Evolutionary conservation across 2,113 vertebrate species (phyloP).

Genomic region (Heterocephalus glaber): DNA sequence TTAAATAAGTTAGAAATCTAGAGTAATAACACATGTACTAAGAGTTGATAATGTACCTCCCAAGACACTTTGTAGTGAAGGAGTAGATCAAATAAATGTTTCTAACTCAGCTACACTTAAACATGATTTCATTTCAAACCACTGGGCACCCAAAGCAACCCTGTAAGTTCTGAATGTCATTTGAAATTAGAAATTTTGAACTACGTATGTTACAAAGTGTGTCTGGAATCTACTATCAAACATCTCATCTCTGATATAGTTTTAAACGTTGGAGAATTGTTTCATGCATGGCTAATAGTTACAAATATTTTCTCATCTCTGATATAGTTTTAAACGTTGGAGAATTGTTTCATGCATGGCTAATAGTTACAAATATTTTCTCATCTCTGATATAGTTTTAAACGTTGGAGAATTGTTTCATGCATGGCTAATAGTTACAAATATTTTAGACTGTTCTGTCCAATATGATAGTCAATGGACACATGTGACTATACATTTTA

Average conservation of each 20-base stretch:
- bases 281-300: background rate
- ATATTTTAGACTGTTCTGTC: background rate
- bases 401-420: background rate
- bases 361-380: background rate
- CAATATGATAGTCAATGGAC: background rate
- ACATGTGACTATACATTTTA: background rate
- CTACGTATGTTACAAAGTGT: background rate
- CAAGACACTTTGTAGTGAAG: background rate
- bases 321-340: background rate
- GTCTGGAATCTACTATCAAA: background rate
- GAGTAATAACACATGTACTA: background rate
- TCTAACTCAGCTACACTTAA: background rate
- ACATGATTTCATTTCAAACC: conserved; percentile 5
- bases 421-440: background rate
- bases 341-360: background rate
- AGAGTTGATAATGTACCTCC: background rate
- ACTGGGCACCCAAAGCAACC: background rate
- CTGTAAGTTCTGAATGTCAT: background rate
- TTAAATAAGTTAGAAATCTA: conserved; percentile 1
- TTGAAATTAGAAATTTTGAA: background rate
- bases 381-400: background rate
- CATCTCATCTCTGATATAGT: background rate
- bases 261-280: background rate
- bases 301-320: background rate
- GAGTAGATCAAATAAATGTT: background rate